These are phyloP conservation scores for Silurus glanis DNA, from an alignment of 2,113 vertebrate species.

Conservation along the genomic window DNA sequence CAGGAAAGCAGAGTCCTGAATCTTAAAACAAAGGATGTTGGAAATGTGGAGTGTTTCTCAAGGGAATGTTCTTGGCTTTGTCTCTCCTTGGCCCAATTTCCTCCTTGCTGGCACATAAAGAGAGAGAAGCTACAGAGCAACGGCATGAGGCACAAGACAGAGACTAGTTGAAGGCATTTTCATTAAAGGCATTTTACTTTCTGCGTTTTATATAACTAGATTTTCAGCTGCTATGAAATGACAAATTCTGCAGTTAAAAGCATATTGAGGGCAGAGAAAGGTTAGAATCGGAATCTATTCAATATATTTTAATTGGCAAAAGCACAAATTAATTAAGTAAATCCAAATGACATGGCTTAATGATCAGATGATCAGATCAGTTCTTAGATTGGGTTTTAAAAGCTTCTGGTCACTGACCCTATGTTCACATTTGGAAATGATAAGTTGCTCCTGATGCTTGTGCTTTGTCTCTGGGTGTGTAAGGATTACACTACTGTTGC, in stretches of 20 bases:
- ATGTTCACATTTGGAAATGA: no score
- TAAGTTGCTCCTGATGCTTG: no score
- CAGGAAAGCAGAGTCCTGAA: constrained; percentile 54
- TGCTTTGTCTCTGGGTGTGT: no score
- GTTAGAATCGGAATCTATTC: no score
- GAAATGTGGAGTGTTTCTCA: constrained; percentile 68
- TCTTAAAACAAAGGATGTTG: constrained; percentile 65
- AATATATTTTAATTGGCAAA: no score
- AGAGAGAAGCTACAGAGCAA: constrained; percentile 56
- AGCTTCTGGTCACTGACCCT: no score
- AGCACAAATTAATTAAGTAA: no score
- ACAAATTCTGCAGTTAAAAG: not conserved
- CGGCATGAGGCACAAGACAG: constrained; percentile 41
- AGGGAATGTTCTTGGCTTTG: constrained; percentile 61
- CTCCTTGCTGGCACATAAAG: constrained; percentile 56
- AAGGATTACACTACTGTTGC: no score
- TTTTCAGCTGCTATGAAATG: not conserved
- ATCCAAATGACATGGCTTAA: no score
- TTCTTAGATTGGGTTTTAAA: no score
- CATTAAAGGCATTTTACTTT: constrained; percentile 11
- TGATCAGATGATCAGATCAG: no score
- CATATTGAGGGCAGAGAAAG: not conserved
- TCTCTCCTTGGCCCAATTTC: constrained; percentile 68
- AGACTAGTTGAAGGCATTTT: not conserved
- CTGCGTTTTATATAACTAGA: not conserved